phyloP scores from a whole-genome alignment of 1,140 invertebrate genomes.

The Cydia strobilella region DNA sequence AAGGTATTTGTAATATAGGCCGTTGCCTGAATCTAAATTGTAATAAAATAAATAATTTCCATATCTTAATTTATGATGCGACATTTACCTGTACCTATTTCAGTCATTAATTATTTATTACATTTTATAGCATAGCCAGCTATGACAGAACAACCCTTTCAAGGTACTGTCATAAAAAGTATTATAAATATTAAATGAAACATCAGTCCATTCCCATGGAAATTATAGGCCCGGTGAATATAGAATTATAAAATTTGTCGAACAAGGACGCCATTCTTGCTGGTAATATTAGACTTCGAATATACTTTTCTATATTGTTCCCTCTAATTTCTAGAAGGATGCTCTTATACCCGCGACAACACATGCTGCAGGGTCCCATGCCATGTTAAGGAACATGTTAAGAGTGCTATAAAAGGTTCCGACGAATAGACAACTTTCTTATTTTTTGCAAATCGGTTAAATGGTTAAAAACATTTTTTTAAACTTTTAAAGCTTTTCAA shows the following conservation, averaged over 20 bases:
- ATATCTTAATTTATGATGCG: background rate
- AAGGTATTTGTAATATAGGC: too few species aligned
- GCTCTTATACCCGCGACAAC: conserved; percentile 22
- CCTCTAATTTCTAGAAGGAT: background rate
- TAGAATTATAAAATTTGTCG: background rate
- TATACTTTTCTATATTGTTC: background rate
- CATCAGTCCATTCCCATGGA: conserved; percentile 12
- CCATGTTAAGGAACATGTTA: conserved; percentile 1
- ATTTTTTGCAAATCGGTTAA: too few species aligned
- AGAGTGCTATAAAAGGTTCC: background rate
- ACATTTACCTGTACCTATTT: background rate
- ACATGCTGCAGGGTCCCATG: background rate
- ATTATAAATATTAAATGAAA: background rate
- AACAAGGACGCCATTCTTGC: background rate
- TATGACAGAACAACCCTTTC: background rate
- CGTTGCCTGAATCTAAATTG: background rate
- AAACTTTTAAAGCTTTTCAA: too few species aligned
- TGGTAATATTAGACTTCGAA: background rate
- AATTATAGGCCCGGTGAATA: background rate
- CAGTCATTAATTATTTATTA: background rate
- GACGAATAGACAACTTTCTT: background rate
- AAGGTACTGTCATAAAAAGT: background rate
- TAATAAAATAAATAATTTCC: background rate
- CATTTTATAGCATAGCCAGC: background rate
- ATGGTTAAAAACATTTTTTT: too few species aligned